Percentiles rank a stretch among this genome's conserved stretches.
These are phyloP conservation scores for Habropoda laboriosa DNA, from an alignment of 1,140 invertebrate genomes.

Conservation along the genomic window DNA sequence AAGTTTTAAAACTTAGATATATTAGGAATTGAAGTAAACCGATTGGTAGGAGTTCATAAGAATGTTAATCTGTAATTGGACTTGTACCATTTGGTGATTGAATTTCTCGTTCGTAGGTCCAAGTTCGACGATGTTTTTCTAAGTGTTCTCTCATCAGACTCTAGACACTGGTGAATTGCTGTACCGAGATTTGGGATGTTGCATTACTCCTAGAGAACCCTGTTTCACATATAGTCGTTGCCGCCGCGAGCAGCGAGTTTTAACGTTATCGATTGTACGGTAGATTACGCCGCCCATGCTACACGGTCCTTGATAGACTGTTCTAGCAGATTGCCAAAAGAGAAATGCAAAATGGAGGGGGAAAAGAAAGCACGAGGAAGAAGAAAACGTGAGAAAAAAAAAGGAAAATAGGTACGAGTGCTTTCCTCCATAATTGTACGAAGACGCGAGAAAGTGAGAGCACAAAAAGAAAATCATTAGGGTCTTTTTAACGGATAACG, in stretches of 20 bases:
- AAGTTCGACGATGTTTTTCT: not conserved
- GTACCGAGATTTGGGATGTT: constrained; percentile 21
- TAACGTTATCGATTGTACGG: constrained; percentile 38
- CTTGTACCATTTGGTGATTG: not conserved
- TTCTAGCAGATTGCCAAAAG: constrained; percentile 58
- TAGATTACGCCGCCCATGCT: constrained; percentile 55
- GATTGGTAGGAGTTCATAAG: not conserved
- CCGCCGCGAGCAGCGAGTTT: constrained; percentile 41
- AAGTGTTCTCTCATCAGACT: not conserved
- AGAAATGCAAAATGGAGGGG: not conserved
- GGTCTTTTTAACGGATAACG: not conserved
- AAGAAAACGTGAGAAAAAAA: not conserved
- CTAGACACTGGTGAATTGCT: not conserved
- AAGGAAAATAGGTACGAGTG: not conserved
- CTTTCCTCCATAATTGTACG: constrained; percentile 40
- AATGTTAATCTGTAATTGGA: not conserved
- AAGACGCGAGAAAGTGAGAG: constrained; percentile 39
- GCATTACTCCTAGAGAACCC: constrained; percentile 9
- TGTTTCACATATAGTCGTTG: constrained; percentile 26
- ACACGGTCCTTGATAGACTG: constrained; percentile 22
- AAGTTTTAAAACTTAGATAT: constrained; percentile 25
- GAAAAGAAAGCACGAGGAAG: not conserved
- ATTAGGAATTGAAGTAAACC: constrained; percentile 1
- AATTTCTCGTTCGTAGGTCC: not conserved
- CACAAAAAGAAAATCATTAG: constrained; percentile 51